Evolutionary conservation across 2,797 vertebrate species (phyloP), one percentile per base, ranked within the genome.

Genomic region (Sebastes steindachneri): DNA sequence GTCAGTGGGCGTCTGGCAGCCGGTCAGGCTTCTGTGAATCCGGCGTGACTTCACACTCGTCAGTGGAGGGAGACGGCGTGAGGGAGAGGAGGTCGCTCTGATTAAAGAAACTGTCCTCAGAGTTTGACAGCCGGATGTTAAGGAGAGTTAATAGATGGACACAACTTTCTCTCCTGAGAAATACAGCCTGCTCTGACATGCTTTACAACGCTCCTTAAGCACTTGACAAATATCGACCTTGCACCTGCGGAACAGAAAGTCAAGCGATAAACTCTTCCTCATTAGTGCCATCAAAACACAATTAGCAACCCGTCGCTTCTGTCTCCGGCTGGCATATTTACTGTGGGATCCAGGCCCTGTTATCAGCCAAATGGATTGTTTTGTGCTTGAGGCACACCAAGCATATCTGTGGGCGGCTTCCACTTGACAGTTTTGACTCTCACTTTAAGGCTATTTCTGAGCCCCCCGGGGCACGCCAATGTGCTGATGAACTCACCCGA

Each of bases 391-490:
- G 86, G 85, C 81, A 86, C 87, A 82, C 82, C 81, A 80, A 67
- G 67, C 82, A 3, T 90, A 89, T 93, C 90, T 91, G 90, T 92
- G 90, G 88, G 87, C 37, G 83, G 86, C 76, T 92, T 90, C 84
- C 62, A 82, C 78, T 86, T 80, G 81, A 86, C 89, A 89, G 81
- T 75, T 75, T 89, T 87, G 80, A 75, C 75, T 89, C 83, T 89
- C 72, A 85, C 83, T 87, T 88, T 83, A 79, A 76, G 84, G 78
- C 85, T 75, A 79, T 83, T 90, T 76, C 66, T 45, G 69, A 87
- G 79, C 45, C 77, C 58, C 10, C 0, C 2, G 29, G 77, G 87
- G 74, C 68, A 65, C 23, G 5, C 77, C 88, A 74, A 35, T 4
- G 62, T 31, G 75, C 82, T 74, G 86, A 86, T 85, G 83, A 87